These are phyloP conservation scores for Albula glossodonta DNA, from an alignment of 2,113 vertebrate species.

Conservation along the genomic window DNA sequence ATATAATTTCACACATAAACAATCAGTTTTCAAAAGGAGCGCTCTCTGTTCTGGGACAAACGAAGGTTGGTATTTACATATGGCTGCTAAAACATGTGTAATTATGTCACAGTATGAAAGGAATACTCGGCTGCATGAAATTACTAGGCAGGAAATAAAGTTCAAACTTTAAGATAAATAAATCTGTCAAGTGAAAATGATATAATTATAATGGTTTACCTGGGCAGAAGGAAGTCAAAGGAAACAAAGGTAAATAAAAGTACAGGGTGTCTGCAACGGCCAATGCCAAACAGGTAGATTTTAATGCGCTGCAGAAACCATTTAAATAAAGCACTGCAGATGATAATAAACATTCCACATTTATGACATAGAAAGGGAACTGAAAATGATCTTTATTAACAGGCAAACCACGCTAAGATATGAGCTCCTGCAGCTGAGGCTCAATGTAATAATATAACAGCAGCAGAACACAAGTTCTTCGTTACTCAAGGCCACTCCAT, in stretches of 20 bases:
- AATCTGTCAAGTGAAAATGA: conserved; percentile 29
- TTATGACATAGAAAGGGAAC: neutral
- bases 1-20: neutral
- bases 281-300: neutral
- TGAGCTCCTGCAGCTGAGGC: too few relatives aligned
- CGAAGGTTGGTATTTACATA: conserved; percentile 7
- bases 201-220: conserved; percentile 18
- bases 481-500: neutral
- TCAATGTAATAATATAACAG: too few relatives aligned
- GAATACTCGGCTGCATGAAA: conserved; percentile 1
- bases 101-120: conserved; percentile 12
- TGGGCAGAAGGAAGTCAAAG: neutral
- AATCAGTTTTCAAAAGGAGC: neutral
- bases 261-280: neutral
- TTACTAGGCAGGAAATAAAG: conserved; percentile 1
- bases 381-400: neutral
- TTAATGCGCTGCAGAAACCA: neutral
- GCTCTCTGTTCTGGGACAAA: conserved; percentile 11
- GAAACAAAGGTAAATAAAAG: neutral
- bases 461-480: too few relatives aligned
- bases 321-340: neutral
- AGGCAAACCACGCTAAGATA: neutral
- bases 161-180: conserved; percentile 19
- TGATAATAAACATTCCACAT: neutral
- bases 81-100: conserved; percentile 7